A percentile compares a stretch with the other conserved stretches of the same genome.
These are phyloP conservation scores for Stylophora pistillata DNA, from an alignment of 64 coral and sea anemone species.

Conservation along the genomic window DNA sequence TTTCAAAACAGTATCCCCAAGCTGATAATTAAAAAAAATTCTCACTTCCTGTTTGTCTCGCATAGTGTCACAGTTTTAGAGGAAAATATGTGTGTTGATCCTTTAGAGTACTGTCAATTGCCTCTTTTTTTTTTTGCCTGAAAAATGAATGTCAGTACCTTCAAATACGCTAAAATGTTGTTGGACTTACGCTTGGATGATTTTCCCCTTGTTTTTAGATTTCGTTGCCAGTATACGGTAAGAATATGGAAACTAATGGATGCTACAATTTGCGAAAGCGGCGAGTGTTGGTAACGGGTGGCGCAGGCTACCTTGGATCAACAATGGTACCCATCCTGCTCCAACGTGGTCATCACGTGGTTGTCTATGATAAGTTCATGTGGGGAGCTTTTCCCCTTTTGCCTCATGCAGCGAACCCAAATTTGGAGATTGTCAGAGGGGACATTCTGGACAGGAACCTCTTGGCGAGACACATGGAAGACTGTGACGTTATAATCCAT, in stretches of 20 bases:
- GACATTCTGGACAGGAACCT: constrained; percentile 80
- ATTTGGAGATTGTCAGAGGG: constrained; percentile 77
- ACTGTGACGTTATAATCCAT: constrained; percentile 86
- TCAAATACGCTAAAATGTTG: too few relatives aligned
- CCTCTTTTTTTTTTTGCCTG: background rate
- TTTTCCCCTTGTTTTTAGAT: background rate
- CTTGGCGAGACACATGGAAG: constrained; percentile 56
- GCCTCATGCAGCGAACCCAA: constrained; percentile 54
- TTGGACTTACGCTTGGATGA: background rate
- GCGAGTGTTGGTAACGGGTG: constrained; percentile 84
- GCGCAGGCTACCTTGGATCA: constrained; percentile 96
- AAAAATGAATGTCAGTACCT: too few relatives aligned
- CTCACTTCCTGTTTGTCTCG: too few relatives aligned
- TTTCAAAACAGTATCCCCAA: too few relatives aligned
- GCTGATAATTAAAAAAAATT: too few relatives aligned
- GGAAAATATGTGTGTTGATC: too few relatives aligned
- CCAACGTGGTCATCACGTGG: constrained; percentile 63
- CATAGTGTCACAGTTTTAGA: too few relatives aligned
- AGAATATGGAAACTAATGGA: constrained; percentile 11
- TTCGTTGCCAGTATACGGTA: background rate
- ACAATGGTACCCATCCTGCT: constrained; percentile 88
- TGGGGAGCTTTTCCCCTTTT: constrained; percentile 80
- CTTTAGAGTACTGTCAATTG: too few relatives aligned
- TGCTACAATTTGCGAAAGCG: background rate
- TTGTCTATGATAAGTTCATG: constrained; percentile 78